These are phyloP conservation scores for Malacoraja senta DNA, from an alignment of 2,797 vertebrate species.

Conservation along the genomic window DNA sequence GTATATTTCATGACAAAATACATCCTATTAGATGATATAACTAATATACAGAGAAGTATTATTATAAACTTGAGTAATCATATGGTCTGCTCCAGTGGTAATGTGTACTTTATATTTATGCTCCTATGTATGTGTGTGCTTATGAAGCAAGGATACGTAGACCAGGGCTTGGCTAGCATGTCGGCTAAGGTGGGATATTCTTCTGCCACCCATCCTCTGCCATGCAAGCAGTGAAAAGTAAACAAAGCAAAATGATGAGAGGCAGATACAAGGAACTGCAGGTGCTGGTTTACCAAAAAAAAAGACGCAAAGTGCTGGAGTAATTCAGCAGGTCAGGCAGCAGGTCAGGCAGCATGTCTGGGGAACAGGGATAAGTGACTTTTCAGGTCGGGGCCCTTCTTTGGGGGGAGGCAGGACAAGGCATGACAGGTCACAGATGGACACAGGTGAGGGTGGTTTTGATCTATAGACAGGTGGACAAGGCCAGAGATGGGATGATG, in stretches of 20 bases:
- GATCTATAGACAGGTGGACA: no score
- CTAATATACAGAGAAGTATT: neutral
- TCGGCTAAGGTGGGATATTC: neutral
- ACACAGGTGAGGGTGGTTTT: no score
- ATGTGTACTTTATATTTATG: neutral
- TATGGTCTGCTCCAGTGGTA: neutral
- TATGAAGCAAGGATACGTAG: neutral
- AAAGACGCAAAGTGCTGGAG: no score
- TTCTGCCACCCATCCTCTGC: neutral
- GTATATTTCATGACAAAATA: neutral
- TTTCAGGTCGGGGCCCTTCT: no score
- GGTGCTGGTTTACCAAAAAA: no score
- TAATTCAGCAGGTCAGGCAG: no score
- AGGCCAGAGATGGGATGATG: no score
- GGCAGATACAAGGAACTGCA: no score
- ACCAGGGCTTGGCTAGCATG: neutral
- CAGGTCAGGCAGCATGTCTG: no score
- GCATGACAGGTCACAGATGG: no score
- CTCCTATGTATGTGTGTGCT: neutral
- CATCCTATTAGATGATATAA: neutral
- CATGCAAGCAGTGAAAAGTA: neutral
- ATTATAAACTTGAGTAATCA: neutral
- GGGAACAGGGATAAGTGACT: no score
- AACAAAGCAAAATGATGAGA: neutral
- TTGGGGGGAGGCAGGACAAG: no score